Evolutionary conservation across 2,113 vertebrate genomes (phyloP).

Genomic region (Oryctolagus cuniculus): mOryCun1.1 NC_091449.1:43006001-43006500

Average conservation of each 20-base stretch:
- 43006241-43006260: conserved; percentile 78
- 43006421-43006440: neutral
- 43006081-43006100: neutral
- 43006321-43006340: conserved; percentile 5
- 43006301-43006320: neutral
- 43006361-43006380: neutral
- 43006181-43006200: conserved; percentile 81
- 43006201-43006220: conserved; percentile 81
- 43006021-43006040: neutral
- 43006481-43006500: neutral
- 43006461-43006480: neutral
- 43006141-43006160: conserved; percentile 5
- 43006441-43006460: neutral
- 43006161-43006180: conserved; percentile 46
- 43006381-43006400: neutral
- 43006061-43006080: neutral
- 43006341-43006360: neutral
- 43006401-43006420: neutral
- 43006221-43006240: conserved; percentile 83
- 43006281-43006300: conserved; percentile 46
- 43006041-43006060: neutral
- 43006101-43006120: neutral
- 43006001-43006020: neutral
- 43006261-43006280: conserved; percentile 67
- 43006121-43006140: conserved; percentile 14